A percentile compares a stretch with the other conserved stretches of the same genome.
These are phyloP conservation scores for Odontocolon sp. DNA, from an alignment of 2,888 invertebrate species.

Conservation along the genomic window DNA sequence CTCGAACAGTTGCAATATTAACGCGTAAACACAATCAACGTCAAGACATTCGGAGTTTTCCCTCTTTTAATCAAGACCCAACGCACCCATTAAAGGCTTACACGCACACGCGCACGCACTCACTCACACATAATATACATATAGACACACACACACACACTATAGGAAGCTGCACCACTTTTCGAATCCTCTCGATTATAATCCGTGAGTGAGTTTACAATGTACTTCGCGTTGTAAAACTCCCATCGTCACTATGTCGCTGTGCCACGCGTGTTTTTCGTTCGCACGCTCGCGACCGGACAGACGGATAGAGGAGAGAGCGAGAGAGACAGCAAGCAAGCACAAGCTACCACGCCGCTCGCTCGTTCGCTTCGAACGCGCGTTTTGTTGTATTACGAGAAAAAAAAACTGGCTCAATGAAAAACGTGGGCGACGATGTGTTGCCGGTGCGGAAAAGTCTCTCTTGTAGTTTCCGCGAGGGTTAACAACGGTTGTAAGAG, in stretches of 20 bases:
- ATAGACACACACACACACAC: too few species aligned
- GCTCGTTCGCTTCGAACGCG: conserved; percentile 12
- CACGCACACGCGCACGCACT: too few species aligned
- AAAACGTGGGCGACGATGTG: conserved; percentile 49
- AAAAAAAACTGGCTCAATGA: conserved; percentile 37
- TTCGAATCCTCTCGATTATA: too few species aligned
- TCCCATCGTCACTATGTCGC: not conserved
- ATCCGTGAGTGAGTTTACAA: too few species aligned
- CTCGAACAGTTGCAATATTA: too few species aligned
- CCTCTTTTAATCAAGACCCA: too few species aligned
- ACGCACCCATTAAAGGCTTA: too few species aligned
- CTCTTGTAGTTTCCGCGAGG: not conserved
- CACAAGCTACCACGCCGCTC: conserved; percentile 29
- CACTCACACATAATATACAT: too few species aligned
- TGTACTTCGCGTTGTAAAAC: too few species aligned
- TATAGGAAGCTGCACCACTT: too few species aligned
- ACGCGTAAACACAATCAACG: too few species aligned
- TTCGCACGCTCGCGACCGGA: conserved; percentile 34
- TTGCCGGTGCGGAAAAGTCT: conserved; percentile 38
- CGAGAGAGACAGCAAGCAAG: conserved; percentile 31
- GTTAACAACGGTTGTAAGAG: conserved; percentile 9
- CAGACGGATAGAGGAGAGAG: conserved; percentile 49
- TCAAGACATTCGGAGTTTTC: too few species aligned
- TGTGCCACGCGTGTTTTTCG: not conserved
- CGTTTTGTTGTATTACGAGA: conserved; percentile 16